These are phyloP conservation scores for Macroglossus sobrinus DNA, from an alignment of 2,113 vertebrate species.

Conservation along the genomic window DNA sequence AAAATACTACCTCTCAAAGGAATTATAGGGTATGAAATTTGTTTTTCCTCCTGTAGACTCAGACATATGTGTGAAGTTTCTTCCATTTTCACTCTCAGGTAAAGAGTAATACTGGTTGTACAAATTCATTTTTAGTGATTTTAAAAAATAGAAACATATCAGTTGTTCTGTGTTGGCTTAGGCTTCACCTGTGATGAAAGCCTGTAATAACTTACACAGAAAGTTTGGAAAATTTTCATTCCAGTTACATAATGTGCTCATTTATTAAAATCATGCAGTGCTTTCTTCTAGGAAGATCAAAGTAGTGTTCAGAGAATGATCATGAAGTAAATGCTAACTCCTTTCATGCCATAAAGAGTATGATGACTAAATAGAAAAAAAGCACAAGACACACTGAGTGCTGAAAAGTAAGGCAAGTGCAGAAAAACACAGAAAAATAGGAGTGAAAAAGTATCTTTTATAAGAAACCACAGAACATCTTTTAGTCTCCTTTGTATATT, in stretches of 20 bases:
- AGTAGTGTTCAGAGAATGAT: neutral
- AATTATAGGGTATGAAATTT: neutral
- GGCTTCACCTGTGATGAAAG: neutral
- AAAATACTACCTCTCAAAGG: constrained; percentile 47
- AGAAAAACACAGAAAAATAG: neutral
- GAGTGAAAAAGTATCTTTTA: neutral
- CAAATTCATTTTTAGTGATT: neutral
- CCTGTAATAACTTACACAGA: neutral
- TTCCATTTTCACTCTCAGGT: constrained; percentile 27
- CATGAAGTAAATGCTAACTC: neutral
- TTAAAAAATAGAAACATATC: neutral
- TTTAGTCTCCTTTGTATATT: neutral
- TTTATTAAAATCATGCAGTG: neutral
- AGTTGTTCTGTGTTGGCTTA: neutral
- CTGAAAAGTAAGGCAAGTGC: neutral
- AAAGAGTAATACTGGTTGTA: constrained; percentile 17
- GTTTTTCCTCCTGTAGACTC: neutral
- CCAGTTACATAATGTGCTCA: neutral
- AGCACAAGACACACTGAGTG: neutral
- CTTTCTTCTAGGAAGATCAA: constrained; percentile 39
- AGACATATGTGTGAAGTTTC: neutral
- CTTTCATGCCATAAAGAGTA: neutral
- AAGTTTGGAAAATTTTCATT: constrained; percentile 28
- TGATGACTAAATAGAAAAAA: neutral
- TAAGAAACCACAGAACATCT: neutral